Base-by-base conservation (phyloP, 1,140 invertebrate genomes). In the Diabrotica virgifera region DNA sequence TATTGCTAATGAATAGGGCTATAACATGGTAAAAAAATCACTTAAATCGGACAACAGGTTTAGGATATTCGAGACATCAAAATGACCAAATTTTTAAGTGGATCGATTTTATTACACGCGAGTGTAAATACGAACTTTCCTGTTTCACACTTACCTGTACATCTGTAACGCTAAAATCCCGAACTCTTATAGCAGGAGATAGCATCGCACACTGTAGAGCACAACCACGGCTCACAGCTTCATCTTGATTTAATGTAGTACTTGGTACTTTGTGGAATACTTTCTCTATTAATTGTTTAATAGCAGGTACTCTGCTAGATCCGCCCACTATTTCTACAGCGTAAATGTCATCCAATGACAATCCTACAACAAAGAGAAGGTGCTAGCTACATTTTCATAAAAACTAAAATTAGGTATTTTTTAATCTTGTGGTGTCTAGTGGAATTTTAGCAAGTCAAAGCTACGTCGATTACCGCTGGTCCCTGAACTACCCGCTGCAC, bases 161-260 rank as follows among this genome's bases (percentile, higher is more conserved):
- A 79, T 99, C 97, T 7, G 91, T 91, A 5, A 99, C 90, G 57
- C 85, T 87, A 79, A 99, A 98, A 63, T 99, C 97, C 65, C 94
- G 85, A 40, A 99, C 96, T 77, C 95, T 88, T 71, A 99, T 95
- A 13, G 94, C 95, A 37, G 97, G 97, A 66, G 93, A 97, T 63
- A 99, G 83, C 84, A 99, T 98, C 7, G 97, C 97, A 82, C 93
- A 98, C 78, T 97, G 95, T 38, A 99, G 81, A 36, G 97, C 96
- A 81, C 96, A 98, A 0, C 97, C 97, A 60, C 97, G 86, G 6
- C 96, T 86, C 7, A 99, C 95, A 36, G 97, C 93, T 82, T 99
- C 98, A 80, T 99, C 97, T 78, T 97, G 91, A 81, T 99, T 99
- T 36, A 99, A 80, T 11, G 97, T 99, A 1, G 97, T 99, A 52